Evolutionary conservation across 1,140 invertebrate species (phyloP), one percentile per base, ranked within the genome.

Genomic region (Bombus breviceps): DNA sequence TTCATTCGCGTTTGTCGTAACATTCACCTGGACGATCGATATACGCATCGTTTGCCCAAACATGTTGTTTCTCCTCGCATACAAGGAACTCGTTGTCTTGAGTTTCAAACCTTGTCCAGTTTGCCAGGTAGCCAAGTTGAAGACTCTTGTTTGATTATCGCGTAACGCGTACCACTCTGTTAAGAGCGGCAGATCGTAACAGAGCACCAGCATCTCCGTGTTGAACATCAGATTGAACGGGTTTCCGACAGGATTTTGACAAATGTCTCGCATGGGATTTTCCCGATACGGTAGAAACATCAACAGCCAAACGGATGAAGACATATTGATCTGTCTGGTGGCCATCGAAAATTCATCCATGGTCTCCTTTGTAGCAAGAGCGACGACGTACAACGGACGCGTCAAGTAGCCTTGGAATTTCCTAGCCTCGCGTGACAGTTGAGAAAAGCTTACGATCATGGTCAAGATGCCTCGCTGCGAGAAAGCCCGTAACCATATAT

Each of bases 121-220:
- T 5, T 66, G 69, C 92, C 92, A 93, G 0, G 69, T 76, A n/a
- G 91, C 90, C 25, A 92, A 41, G 32, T 84, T 64, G 0, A 57
- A 81, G 5, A 41, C 82, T n/a, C 68, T 86, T 2, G 81, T 90
- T 12, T 39, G 53, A 53, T 92, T 83, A 6, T 80, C 85, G 13
- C 80, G 79, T 3, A 88, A 18, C 12, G 86, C 69, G 64, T 91
- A 92, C 92, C 92, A 92, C 32, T 92, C 92, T 0, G 74, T 74
- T 8, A 92, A 13, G 4, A 82, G 28, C 12, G 77, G 75, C 18
- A 77, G 39, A 34, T 83, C n/a, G n/a, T 89, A 89, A 41, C 92
- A 92, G 5, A 89, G 34, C 0, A 92, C 81, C 34, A 92, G 25
- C 89, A 92, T 91, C 41, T 90, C 87, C 25, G 92, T 92, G 57